Evolutionary conservation across 2,888 invertebrate genomes (phyloP).

Genomic region (Brachyopa scutellaris): DNA sequence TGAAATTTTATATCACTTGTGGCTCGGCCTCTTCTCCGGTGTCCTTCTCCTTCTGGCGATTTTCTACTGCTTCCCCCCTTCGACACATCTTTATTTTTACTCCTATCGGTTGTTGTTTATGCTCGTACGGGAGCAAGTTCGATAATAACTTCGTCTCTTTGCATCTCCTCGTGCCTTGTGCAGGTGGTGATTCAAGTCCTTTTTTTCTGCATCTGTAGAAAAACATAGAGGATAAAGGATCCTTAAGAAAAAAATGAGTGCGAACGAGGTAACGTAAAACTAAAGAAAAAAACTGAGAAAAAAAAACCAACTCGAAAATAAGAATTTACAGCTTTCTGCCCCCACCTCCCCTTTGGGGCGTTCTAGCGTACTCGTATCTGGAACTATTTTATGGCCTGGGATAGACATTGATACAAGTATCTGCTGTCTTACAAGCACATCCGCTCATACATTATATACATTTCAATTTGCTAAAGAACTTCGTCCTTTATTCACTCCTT

Average conservation of each 20-base stretch:
- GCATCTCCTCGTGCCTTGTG: constrained; percentile 33
- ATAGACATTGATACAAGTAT: constrained; percentile 67
- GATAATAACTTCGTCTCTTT: constrained; percentile 65
- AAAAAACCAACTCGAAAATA: constrained; percentile 39
- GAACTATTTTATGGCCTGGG: constrained; percentile 66
- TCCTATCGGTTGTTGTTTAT: constrained; percentile 59
- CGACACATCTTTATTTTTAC: constrained; percentile 25
- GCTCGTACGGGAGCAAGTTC: constrained; percentile 47
- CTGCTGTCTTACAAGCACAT: constrained; percentile 47
- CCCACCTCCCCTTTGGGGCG: not conserved
- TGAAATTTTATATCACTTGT: constrained; percentile 80
- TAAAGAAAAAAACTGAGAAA: constrained; percentile 14
- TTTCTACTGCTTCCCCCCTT: not conserved
- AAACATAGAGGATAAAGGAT: too few species aligned
- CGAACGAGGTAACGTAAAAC: not conserved
- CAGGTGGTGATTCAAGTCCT: constrained; percentile 59
- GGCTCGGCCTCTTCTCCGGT: constrained; percentile 54
- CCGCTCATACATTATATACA: constrained; percentile 69
- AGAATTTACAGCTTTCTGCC: constrained; percentile 62
- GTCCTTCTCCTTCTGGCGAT: constrained; percentile 24
- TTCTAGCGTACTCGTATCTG: constrained; percentile 34
- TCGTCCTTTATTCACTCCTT: constrained; percentile 28
- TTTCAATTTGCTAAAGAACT: constrained; percentile 70
- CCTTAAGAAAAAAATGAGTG: constrained; percentile 2
- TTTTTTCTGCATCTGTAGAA: not conserved